Evolutionary conservation across 2,888 invertebrate species (phyloP).

Genomic region (Melanostoma scalare): DNA sequence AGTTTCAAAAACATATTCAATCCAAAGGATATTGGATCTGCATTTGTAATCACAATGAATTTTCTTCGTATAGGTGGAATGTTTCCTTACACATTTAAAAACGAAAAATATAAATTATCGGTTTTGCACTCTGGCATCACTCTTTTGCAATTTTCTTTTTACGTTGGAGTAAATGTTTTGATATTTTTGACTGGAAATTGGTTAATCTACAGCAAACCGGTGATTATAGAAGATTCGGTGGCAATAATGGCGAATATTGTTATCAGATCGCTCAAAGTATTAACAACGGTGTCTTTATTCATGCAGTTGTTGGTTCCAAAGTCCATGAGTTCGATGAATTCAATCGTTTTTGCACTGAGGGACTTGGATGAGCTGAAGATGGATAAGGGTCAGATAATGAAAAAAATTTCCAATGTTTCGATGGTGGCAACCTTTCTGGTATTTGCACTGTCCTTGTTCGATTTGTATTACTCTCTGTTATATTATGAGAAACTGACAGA

Average conservation of each 20-base stretch:
- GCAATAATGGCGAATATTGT: constrained; percentile 57
- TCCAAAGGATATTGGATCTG: constrained; percentile 58
- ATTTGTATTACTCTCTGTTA: constrained; percentile 74
- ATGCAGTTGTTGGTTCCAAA: too few species aligned
- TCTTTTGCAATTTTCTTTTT: constrained; percentile 55
- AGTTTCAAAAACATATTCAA: constrained; percentile 21
- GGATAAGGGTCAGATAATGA: constrained; percentile 60
- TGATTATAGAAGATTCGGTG: too few species aligned
- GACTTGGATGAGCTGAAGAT: constrained; percentile 65
- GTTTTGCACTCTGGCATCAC: constrained; percentile 52
- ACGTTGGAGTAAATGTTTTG: too few species aligned
- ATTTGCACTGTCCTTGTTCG: constrained; percentile 38
- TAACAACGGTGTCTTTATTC: constrained; percentile 55
- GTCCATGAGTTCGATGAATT: neutral
- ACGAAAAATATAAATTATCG: constrained; percentile 58
- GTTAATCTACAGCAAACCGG: too few species aligned
- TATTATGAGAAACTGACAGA: constrained; percentile 74
- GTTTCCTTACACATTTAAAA: constrained; percentile 70
- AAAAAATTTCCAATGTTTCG: constrained; percentile 53
- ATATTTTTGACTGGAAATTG: too few species aligned
- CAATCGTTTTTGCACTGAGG: constrained; percentile 61
- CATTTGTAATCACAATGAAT: constrained; percentile 48
- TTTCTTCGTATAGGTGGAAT: constrained; percentile 73
- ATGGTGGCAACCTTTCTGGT: neutral
- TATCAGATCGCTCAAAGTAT: constrained; percentile 71